Evolutionary conservation across 2,113 vertebrate genomes (phyloP), one percentile per base, ranked within the genome.

Genomic region (Morone chrysops): DNA sequence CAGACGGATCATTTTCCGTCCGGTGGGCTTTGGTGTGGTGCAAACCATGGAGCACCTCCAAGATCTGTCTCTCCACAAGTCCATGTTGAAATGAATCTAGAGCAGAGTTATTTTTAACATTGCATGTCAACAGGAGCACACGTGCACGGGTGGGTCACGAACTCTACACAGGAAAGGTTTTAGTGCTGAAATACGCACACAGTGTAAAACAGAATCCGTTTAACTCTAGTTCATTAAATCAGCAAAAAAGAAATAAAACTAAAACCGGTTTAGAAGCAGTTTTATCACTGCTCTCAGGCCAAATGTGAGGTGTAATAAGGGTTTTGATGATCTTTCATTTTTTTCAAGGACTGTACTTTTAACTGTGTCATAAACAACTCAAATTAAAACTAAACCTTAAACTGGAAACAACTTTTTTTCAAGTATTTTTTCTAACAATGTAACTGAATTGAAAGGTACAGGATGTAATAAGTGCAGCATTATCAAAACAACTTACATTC

Each of bases 1-100:
- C 22, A 4, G 38, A 20, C 7, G 51, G 12, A 11, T 70, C 47
- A 18, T 12, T 22, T 38, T 31, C 63, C 36, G 9, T 59, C 11
- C 74, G 50, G 1, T 81, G 83, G 51, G 86, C 80, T 41, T 51
- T 72, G 36, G 72, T 65, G 70, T 12, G 83, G 82, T 94, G 90
- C 31, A 85, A 63, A 7, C 83, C 88, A 9, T 87, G 86, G 17
- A 97, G 93, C 62, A 96, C 9, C 38, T 95, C 86, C 38, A 70
- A 84, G 81, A 95, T 94, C 88, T 96, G 92, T 83, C 94, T 75
- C 83, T 96, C 96, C 51, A 80, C 75, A 11, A 97, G 93, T 68
- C 95, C 95, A 9, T 74, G 53, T 80, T 95, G 93, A 68, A 95
- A 95, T 67, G 94, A 92, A 82, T 94, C 96, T 95, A 54, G 36